Base-by-base conservation (phyloP, 2,888 invertebrate genomes). In the Siphlonurus alternatus region DNA sequence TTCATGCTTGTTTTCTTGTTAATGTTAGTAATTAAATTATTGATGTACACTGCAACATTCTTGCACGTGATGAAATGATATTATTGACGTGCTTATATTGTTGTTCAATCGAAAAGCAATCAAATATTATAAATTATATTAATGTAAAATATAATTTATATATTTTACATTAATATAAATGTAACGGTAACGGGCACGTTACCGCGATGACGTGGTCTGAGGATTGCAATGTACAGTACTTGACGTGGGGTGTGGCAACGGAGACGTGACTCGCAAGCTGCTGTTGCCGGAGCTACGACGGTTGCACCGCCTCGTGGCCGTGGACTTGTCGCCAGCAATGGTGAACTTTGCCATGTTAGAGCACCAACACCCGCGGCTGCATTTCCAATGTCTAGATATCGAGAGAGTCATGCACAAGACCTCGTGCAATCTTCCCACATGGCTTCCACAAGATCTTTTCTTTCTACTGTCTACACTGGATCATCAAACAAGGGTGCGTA, bases 381-480 rank as follows among this genome's bases (percentile, higher is more conserved):
- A 74, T 1, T 79, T 78, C 67, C 62, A 72, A 1, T 71, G 74
- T 62, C 71, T 84, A 65, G 85, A 89, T 70, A 84, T 89, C 56
- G 74, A 80, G 0, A 73, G 77, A 0, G 72, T 77, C 23, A 0
- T 72, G 77, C 23, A 67, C 84, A 61, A 64, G 56, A 56, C 56
- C 56, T 7, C 56, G 67, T 1, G 65, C 66, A 23, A 38, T 66
- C 7, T 70, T 69, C 38, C 70, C 70, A 1, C 66, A 66, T 19
- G 70, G 74, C 25, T 89, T 86, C 70, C 80, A 85, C 71, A 86
- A 88, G 71, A 80, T 83, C 0, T 83, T 88, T 63, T 89, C 89
- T 0, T 89, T 89, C 72, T 89, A 88, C 72, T 84, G 88, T 66
- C 76, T 91, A 2, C 89, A 90, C 71, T 90, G 90, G 90, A 82